Percentiles rank a stretch among this genome's conserved stretches.
Conservation (phyloP, 2,888 invertebrate genomes). For the Pterostichus niger region DNA sequence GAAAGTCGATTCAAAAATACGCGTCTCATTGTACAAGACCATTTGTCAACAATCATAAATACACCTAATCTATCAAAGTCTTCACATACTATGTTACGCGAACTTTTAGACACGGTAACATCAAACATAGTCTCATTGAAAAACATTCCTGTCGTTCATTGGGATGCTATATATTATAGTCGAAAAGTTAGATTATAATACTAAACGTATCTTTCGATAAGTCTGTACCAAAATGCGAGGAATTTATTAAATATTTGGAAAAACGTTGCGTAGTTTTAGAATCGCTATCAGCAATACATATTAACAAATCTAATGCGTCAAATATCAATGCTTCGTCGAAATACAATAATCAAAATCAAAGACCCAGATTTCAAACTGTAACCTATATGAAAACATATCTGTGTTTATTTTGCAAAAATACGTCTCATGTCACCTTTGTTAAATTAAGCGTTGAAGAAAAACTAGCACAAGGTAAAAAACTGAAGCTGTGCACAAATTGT, state of each 20-base stretch:
- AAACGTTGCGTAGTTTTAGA: background rate
- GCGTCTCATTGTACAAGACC: background rate
- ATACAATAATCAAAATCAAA: background rate
- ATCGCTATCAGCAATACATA: background rate
- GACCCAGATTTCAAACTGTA: background rate
- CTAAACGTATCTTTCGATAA: no score
- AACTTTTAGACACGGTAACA: background rate
- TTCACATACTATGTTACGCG: background rate
- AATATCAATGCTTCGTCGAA: background rate
- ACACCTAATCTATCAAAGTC: background rate
- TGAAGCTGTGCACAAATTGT: no score
- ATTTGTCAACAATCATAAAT: background rate
- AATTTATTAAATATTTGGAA: slow-evolving; percentile 12
- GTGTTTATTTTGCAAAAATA: background rate
- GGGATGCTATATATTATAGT: background rate
- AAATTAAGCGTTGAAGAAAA: no score
- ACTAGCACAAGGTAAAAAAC: no score
- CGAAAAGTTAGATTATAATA: slow-evolving; percentile 10
- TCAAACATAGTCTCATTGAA: background rate
- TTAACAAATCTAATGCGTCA: background rate
- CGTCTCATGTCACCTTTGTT: no score
- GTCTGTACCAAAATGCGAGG: background rate
- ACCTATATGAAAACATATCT: background rate
- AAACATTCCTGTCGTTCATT: background rate
- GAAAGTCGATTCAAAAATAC: slow-evolving; percentile 34